These are phyloP conservation scores for Planococcus citri DNA, from an alignment of 1,140 invertebrate species.

Conservation along the genomic window DNA sequence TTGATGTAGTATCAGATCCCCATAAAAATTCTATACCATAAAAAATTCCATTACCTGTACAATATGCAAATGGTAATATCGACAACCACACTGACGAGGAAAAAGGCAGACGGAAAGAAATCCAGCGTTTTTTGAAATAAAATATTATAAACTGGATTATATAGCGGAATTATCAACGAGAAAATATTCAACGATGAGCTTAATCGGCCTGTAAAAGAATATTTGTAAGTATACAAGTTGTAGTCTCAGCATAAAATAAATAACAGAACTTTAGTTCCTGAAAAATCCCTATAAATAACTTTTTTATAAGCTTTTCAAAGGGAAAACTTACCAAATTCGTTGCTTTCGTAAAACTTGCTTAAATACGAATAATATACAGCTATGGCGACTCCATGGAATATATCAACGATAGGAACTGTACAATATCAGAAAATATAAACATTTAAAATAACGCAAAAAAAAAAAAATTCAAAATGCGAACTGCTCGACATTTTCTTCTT, in stretches of 20 bases:
- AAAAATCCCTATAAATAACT: no score
- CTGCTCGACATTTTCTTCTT: no score
- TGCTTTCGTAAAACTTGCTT: constrained; percentile 25
- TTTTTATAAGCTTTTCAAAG: no score
- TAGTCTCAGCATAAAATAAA: no score
- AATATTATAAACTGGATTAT: neutral
- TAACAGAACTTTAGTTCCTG: no score
- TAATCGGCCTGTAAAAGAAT: neutral
- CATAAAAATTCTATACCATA: neutral
- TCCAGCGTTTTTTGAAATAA: constrained; percentile 7
- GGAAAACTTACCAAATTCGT: constrained; percentile 24
- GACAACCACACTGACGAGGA: neutral
- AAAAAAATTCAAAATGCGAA: no score
- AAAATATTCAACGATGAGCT: neutral
- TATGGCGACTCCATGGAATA: constrained; percentile 22
- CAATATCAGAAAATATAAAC: no score
- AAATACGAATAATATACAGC: constrained; percentile 25
- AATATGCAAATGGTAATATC: neutral
- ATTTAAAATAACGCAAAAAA: no score
- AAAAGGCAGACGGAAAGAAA: neutral
- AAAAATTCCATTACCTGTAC: neutral
- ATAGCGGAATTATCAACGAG: neutral
- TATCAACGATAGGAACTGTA: constrained; percentile 17
- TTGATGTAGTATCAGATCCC: no score
- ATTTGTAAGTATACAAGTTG: no score